Evolutionary conservation across 2,888 invertebrate genomes (phyloP).

Genomic region (Hemistola chrysoprasaria): DNA sequence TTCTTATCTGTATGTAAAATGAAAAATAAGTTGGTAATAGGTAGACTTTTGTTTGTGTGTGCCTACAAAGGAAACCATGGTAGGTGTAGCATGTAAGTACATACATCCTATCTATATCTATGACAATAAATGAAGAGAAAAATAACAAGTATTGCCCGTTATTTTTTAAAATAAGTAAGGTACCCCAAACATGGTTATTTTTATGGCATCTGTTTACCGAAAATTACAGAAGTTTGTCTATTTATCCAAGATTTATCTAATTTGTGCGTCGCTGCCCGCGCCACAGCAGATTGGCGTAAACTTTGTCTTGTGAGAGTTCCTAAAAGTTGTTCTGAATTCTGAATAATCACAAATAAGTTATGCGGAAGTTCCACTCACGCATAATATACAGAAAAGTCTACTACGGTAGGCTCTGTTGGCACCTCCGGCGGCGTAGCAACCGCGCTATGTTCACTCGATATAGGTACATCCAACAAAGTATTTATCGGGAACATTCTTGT

Average conservation of each 20-base stretch:
- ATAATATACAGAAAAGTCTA: constrained; percentile 3
- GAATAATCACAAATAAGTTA: constrained; percentile 23
- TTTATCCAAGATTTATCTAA: constrained; percentile 31
- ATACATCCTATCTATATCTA: no score
- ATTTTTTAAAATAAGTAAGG: constrained; percentile 10
- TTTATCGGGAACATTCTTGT: no score
- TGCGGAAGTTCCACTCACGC: constrained; percentile 18
- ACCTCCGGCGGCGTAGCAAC: no score
- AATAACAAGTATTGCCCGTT: neutral
- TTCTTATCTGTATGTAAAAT: no score
- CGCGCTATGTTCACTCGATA: no score
- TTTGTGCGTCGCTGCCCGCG: constrained; percentile 12
- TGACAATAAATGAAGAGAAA: no score
- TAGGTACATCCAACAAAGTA: no score
- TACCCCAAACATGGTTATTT: constrained; percentile 15
- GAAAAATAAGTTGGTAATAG: no score
- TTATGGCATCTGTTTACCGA: constrained; percentile 24
- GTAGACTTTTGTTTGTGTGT: no score
- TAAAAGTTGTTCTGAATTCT: constrained; percentile 23
- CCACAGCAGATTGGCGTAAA: constrained; percentile 5
- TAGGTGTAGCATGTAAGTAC: no score
- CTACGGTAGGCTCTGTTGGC: no score
- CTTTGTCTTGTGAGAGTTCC: constrained; percentile 28
- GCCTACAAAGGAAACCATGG: no score
- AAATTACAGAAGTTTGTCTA: constrained; percentile 32